Percentiles rank a stretch among this genome's conserved stretches.
phyloP scores from a whole-genome alignment of 2,888 invertebrate species.

The Sialis fuliginosa region DNA sequence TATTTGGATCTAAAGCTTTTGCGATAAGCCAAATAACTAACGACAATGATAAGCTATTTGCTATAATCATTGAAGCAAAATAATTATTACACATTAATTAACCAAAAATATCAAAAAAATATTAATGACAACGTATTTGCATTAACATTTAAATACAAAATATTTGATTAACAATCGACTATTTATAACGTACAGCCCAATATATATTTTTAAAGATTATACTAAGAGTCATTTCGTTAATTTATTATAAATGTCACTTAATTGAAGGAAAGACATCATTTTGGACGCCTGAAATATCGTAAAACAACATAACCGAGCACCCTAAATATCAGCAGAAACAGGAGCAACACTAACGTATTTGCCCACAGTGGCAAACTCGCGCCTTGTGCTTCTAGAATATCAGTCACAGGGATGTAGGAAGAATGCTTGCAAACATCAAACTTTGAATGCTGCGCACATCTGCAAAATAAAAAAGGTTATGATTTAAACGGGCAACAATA shows the following conservation, averaged over 20 bases:
- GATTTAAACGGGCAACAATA: no score
- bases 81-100: no score
- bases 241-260: background rate
- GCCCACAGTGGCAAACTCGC: slow-evolving; percentile 50
- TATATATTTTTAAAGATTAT: no score
- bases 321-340: slow-evolving; percentile 53
- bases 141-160: no score
- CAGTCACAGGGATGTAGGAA: slow-evolving; percentile 42
- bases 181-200: no score
- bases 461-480: slow-evolving; percentile 23
- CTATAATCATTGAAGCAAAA: no score
- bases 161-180: no score
- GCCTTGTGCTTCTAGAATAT: slow-evolving; percentile 47
- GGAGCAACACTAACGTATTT: slow-evolving; percentile 49
- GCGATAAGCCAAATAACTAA: no score
- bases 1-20: no score
- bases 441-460: slow-evolving; percentile 49
- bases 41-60: no score
- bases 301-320: slow-evolving; percentile 54
- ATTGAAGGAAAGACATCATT: slow-evolving; percentile 24
- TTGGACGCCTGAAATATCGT: slow-evolving; percentile 48
- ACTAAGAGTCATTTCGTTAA: background rate
- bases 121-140: no score
- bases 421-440: slow-evolving; percentile 40
- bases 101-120: no score